phyloP scores from a whole-genome alignment of 2,113 vertebrate species.

The Globicephala melas region DNA sequence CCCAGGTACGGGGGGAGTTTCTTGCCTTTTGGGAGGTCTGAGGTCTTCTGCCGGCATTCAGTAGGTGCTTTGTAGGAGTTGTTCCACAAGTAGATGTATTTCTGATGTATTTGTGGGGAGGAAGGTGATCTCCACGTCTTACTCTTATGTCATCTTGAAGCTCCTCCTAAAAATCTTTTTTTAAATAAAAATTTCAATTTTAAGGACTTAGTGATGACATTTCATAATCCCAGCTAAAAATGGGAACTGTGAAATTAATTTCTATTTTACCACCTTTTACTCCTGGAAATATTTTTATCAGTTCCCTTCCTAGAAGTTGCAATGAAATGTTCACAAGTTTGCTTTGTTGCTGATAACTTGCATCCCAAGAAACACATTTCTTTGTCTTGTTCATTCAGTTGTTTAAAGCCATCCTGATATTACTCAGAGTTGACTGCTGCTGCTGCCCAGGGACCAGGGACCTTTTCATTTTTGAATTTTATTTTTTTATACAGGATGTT shows the following conservation, averaged over 20 bases:
- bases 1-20: too few species aligned
- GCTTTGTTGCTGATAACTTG: not conserved
- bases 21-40: too few species aligned
- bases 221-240: not conserved
- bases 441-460: not conserved
- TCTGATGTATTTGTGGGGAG: too few species aligned
- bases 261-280: not conserved
- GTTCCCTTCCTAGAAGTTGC: not conserved
- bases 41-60: too few species aligned
- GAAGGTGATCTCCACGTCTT: too few species aligned
- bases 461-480: not conserved
- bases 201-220: not conserved
- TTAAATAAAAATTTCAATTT: not conserved
- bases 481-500: too few species aligned
- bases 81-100: too few species aligned
- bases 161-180: not conserved
- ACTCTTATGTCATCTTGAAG: too few species aligned
- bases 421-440: not conserved
- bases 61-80: too few species aligned
- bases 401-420: slow-evolving; percentile 1
- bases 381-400: not conserved
- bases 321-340: not conserved
- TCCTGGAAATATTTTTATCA: not conserved
- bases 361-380: not conserved
- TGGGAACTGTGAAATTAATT: slow-evolving; percentile 1